phyloP scores from a whole-genome alignment of 2,113 vertebrate genomes.

The Corythoichthys intestinalis region DNA sequence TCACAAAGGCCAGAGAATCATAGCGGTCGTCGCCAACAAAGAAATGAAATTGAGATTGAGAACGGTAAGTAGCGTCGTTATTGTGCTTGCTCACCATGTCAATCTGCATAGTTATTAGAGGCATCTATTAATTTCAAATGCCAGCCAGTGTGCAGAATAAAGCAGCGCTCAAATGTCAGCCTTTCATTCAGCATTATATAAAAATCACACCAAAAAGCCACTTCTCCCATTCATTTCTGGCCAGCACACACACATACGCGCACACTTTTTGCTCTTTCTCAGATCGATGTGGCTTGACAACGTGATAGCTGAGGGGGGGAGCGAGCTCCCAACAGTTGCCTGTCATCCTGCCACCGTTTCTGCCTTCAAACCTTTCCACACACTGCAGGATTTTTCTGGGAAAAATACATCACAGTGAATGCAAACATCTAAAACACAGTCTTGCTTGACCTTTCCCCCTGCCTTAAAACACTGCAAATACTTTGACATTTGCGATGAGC shows the following conservation, averaged over 20 bases:
- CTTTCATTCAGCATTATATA: constrained; percentile 61
- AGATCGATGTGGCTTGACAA: constrained; percentile 62
- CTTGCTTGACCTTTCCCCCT: constrained; percentile 1
- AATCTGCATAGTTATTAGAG: constrained; percentile 65
- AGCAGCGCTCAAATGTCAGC: constrained; percentile 67
- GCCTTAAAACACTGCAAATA: background rate
- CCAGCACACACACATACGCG: background rate
- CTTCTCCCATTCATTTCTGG: constrained; percentile 23
- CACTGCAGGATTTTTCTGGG: constrained; percentile 18
- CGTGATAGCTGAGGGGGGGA: constrained; percentile 53
- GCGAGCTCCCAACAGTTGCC: constrained; percentile 43
- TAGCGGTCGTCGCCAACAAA: constrained; percentile 50
- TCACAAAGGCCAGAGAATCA: constrained; percentile 15
- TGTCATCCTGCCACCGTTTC: constrained; percentile 49
- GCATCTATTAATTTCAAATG: constrained; percentile 71
- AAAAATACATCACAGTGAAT: constrained; percentile 3
- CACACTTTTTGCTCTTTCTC: constrained; percentile 43
- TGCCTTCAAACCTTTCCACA: constrained; percentile 23
- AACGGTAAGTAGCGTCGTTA: constrained; percentile 46
- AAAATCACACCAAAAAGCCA: constrained; percentile 38
- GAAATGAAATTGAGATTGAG: constrained; percentile 40
- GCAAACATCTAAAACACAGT: constrained; percentile 13
- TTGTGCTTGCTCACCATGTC: constrained; percentile 48
- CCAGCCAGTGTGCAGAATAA: constrained; percentile 64
- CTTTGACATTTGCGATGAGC: constrained; percentile 7